Base-by-base conservation (phyloP, 2,888 invertebrate genomes). In the Diplolepis rosae region DNA sequence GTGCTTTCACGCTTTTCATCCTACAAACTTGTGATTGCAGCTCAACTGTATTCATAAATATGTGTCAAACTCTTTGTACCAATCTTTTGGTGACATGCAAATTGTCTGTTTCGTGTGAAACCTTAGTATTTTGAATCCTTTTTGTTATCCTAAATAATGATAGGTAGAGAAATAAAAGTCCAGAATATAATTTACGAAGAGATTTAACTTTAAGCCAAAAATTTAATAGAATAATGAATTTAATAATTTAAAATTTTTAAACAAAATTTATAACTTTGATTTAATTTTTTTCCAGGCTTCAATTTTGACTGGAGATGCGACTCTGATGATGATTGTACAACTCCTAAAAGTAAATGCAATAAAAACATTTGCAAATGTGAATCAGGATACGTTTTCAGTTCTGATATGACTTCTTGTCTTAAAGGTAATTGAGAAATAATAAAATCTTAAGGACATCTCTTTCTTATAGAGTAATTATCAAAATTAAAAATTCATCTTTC, bases 371-470 rank as follows among this genome's bases (percentile, higher is more conserved):
- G 84, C 52, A 66, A 75, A 32, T 86, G 85, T 39, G 28, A 18
- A 4, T 0, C 39, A 15, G 83, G 79, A 13, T 80, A 77, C 24
- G 51, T 80, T 65, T 78, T 72, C 18, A 81, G 79, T 32, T 71
- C 73, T 48, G 72, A 74, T 3, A 72, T 80, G 74, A 84, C 83
- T 0, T 56, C 71, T 7, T 86, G 86, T 13, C 51, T 85, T 4
- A 74, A 70, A 79, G 75, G 84, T 85, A 79, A 15, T 32, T 32
- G 32, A 32, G 11, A 32, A 32, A 9, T 7, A 32, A 9, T 32
- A 9, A 32, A 32, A 32, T 32, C 11, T 32, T 32, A 42, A 42
- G 11, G 39, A 4, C 39, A 1, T 13, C 5, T 0, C 15, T 42
- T 15, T 15, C 6, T 42, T 42, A 3, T 42, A 0, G n/a, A n/a